Conservation (phyloP, 2,113 vertebrate species). For the Oreochromis niloticus region DNA sequence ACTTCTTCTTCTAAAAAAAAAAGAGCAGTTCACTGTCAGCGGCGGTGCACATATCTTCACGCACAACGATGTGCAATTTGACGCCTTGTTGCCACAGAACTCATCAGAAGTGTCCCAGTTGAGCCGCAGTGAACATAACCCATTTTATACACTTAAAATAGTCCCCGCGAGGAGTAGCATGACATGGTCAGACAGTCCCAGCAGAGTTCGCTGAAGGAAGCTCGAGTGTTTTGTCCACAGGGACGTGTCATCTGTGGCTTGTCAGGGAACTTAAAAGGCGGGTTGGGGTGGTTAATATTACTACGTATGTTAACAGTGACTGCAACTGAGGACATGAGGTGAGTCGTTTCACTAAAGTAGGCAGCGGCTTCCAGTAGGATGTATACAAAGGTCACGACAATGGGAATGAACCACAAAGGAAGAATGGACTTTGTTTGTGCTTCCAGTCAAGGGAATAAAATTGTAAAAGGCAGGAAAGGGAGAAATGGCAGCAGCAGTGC, state of each 20-base stretch:
- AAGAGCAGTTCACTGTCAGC: neutral
- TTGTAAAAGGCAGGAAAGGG: neutral
- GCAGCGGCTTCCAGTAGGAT: neutral
- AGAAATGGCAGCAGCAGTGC: neutral
- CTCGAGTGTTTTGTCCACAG: slow-evolving; percentile 23
- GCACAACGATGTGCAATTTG: neutral
- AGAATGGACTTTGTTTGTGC: neutral
- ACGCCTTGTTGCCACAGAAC: neutral
- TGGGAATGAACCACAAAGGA: neutral
- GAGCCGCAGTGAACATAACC: neutral
- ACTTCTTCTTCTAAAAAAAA: neutral
- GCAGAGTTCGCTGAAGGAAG: neutral
- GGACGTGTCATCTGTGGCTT: slow-evolving; percentile 38
- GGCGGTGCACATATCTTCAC: neutral
- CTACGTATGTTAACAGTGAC: neutral
- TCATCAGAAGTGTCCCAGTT: neutral
- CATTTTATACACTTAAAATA: neutral
- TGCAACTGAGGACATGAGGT: neutral
- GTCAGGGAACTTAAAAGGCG: neutral
- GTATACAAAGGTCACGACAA: slow-evolving; percentile 12
- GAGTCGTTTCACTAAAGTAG: slow-evolving; percentile 17
- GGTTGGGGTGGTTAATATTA: slow-evolving; percentile 21
- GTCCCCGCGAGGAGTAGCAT: neutral
- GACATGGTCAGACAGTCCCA: slow-evolving; percentile 13
- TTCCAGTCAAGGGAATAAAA: neutral